Percentiles rank a stretch among this genome's conserved stretches.
Conservation (phyloP, 2,113 vertebrate genomes). For the Axis porcinus region DNA sequence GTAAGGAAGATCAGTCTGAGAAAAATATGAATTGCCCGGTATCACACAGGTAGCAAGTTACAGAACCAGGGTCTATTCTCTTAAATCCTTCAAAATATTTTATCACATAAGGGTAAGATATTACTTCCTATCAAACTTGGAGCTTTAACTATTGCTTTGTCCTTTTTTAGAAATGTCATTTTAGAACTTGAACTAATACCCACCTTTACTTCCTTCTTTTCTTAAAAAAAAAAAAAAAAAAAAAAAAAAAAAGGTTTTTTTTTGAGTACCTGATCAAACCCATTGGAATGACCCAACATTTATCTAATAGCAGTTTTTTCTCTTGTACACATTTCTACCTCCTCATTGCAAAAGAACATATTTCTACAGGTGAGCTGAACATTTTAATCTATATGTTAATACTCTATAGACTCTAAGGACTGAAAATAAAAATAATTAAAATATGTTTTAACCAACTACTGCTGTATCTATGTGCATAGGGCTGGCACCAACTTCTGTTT, state of each 20-base stretch:
- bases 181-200: background rate
- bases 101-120: background rate
- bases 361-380: background rate
- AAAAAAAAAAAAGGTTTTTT: background rate
- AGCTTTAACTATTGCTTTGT: background rate
- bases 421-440: background rate
- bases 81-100: background rate
- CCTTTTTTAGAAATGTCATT: background rate
- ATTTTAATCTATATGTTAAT: slow-evolving; percentile 9
- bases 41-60: background rate
- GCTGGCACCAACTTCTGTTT: background rate
- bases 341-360: background rate
- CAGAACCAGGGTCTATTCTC: background rate
- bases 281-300: background rate
- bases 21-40: background rate
- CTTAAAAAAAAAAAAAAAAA: background rate
- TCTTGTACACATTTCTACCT: background rate
- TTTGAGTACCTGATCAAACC: background rate
- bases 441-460: background rate
- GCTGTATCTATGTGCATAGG: background rate
- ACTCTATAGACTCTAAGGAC: background rate
- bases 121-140: background rate
- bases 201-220: background rate
- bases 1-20: background rate
- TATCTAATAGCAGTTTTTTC: background rate